phyloP scores from a whole-genome alignment of 2,888 invertebrate species.

The Hyles lineata region DNA sequence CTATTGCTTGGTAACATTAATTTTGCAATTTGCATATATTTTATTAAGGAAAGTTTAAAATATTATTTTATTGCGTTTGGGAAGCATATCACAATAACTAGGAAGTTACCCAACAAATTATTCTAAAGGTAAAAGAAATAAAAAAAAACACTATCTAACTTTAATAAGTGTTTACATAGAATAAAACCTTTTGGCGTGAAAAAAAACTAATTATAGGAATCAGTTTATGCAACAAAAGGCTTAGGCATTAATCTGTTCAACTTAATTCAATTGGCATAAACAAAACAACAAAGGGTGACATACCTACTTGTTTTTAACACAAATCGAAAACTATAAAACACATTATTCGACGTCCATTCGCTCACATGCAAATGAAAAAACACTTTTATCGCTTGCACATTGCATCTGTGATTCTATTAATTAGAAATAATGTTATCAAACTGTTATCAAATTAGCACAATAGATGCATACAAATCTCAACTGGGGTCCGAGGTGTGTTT shows the following conservation, averaged over 20 bases:
- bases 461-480: conserved; percentile 41
- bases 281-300: conserved; percentile 50
- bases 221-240: background rate
- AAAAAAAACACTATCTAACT: background rate
- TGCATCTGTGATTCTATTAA: conserved; percentile 23
- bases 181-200: background rate
- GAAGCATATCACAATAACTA: background rate
- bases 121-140: background rate
- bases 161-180: background rate
- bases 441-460: conserved; percentile 54
- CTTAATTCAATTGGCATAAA: conserved; percentile 24
- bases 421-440: conserved; percentile 34
- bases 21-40: background rate
- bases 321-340: conserved; percentile 35
- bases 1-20: background rate
- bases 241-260: conserved; percentile 3
- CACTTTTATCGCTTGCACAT: conserved; percentile 33
- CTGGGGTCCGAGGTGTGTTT: conserved; percentile 9
- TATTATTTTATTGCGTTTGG: background rate
- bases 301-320: conserved; percentile 12
- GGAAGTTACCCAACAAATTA: too few relatives aligned
- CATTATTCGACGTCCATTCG: conserved; percentile 43
- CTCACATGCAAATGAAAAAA: conserved; percentile 38
- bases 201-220: too few relatives aligned
- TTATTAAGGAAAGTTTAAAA: background rate